Conservation (phyloP, 92 coral and sea anemone species). For the Pocillopora grandis region DNA sequence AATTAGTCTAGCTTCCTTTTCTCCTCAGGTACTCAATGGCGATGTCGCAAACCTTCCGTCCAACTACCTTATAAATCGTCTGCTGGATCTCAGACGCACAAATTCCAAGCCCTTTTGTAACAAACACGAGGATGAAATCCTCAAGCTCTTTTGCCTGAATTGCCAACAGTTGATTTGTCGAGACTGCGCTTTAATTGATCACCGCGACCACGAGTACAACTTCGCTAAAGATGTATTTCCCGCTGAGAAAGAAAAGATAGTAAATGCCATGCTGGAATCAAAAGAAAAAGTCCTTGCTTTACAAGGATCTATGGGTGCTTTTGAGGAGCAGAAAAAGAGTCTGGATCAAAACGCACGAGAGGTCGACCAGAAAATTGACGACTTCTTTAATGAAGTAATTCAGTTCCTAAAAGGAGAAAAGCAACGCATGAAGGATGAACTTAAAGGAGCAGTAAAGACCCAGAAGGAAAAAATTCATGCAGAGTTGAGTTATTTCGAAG, state of each 20-base stretch:
- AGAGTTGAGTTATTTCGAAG: not conserved
- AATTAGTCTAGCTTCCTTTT: not conserved
- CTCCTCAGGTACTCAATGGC: slow-evolving; percentile 3
- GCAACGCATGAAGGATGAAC: not conserved
- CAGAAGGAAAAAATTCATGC: not conserved
- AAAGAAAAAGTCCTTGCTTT: not conserved
- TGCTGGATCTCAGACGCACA: not conserved
- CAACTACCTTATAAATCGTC: not conserved
- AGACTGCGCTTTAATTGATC: slow-evolving; percentile 3
- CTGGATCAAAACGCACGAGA: not conserved
- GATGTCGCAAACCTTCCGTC: not conserved
- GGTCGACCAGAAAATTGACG: not conserved
- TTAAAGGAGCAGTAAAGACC: not conserved
- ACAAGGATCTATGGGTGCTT: not conserved
- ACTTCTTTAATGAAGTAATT: not conserved
- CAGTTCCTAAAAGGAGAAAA: not conserved
- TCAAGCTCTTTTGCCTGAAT: slow-evolving; percentile 9
- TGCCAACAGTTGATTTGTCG: slow-evolving; percentile 24
- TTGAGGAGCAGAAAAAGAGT: not conserved
- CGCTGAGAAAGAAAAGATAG: not conserved
- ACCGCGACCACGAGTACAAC: slow-evolving; percentile 14
- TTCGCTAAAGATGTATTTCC: not conserved
- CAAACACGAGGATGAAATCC: not conserved
- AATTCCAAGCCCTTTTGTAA: not conserved
- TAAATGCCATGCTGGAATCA: not conserved